Percentiles rank a stretch among this genome's conserved stretches.
Conservation (phyloP, 2,888 invertebrate species). For the Sussaba pulchella region DNA sequence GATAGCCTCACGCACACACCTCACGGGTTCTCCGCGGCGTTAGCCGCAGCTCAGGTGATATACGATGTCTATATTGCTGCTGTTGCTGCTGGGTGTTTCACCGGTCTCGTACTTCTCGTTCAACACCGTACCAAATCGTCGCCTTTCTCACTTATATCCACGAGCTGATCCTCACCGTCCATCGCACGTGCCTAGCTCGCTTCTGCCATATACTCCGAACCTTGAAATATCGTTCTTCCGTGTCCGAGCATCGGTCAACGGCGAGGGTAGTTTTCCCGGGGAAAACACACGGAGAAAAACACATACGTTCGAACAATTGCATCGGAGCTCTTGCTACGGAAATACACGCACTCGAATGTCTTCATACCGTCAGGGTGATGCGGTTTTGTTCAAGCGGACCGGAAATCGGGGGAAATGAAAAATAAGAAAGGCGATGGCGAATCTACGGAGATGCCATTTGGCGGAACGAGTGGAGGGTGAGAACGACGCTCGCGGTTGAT, state of each 20-base stretch:
- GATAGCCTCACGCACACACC: conserved; percentile 81
- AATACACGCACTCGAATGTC: conserved; percentile 27
- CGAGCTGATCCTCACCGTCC: conserved; percentile 24
- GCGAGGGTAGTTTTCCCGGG: conserved; percentile 11
- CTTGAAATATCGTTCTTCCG: conserved; percentile 27
- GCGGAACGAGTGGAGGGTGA: not conserved
- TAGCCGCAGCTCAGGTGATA: conserved; percentile 79
- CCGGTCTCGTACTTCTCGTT: conserved; percentile 38
- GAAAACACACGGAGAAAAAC: too few species aligned
- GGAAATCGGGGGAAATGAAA: too few species aligned
- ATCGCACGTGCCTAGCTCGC: conserved; percentile 33
- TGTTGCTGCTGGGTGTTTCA: conserved; percentile 51
- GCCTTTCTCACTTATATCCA: conserved; percentile 46
- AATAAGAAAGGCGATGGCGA: not conserved
- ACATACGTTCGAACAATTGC: not conserved
- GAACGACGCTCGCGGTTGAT: not conserved
- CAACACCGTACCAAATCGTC: conserved; percentile 27
- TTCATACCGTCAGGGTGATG: not conserved
- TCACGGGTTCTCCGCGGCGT: conserved; percentile 69
- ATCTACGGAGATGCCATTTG: not conserved
- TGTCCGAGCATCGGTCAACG: not conserved
- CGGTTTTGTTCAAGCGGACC: too few species aligned
- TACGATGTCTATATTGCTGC: conserved; percentile 77
- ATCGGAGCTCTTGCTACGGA: not conserved
- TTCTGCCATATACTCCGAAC: not conserved